Evolutionary conservation across 2,888 invertebrate species (phyloP), one percentile per base, ranked within the genome.

Genomic region (Pollenia angustigena): DNA sequence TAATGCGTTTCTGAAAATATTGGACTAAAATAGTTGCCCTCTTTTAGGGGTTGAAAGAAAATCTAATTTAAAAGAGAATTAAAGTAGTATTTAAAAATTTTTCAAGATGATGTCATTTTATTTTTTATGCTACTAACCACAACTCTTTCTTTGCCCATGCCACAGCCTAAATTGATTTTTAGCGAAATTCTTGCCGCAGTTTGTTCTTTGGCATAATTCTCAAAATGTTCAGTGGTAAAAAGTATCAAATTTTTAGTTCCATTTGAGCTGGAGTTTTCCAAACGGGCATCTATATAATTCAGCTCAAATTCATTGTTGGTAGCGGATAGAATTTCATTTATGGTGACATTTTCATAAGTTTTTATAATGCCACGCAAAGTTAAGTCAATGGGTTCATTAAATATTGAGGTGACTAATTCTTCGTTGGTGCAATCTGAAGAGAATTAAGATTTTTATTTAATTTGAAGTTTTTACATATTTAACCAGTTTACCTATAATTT

Each of bases 201-300:
- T 86, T 90, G 90, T 52, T 90, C 89, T 46, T 76, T 69, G 18
- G 89, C 88, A 86, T 90, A 91, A 18, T 88, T 88, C 14, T 74
- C 78, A 75, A 90, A 90, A 18, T 88, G 23, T 0, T 88, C 82
- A 0, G 89, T 90, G 12, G 90, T 90, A 32, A 76, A 89, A 32
- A 91, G 85, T n/a, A 88, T 10, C 9, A 90, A 86, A 69, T 84
- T 87, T 72, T 80, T 71, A 0, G 64, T 81, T 9, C 8, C 62
- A 83, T 64, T 85, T 42, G 14, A 69, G 1, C 10, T 32, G 1
- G 52, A 11, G 23, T 0, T 14, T 32, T 89, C 89, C 12, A 89
- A 84, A 12, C 86, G 88, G 1, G 89, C 90, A 82, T 90, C 88
- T n/a, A 91, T 89, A 56, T 90, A 91, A 8, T 88, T 86, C 11